These are phyloP conservation scores for Patiria pectinifera DNA, from an alignment of 53 echinoderm and acorn worm genomes.

Conservation along the genomic window DNA sequence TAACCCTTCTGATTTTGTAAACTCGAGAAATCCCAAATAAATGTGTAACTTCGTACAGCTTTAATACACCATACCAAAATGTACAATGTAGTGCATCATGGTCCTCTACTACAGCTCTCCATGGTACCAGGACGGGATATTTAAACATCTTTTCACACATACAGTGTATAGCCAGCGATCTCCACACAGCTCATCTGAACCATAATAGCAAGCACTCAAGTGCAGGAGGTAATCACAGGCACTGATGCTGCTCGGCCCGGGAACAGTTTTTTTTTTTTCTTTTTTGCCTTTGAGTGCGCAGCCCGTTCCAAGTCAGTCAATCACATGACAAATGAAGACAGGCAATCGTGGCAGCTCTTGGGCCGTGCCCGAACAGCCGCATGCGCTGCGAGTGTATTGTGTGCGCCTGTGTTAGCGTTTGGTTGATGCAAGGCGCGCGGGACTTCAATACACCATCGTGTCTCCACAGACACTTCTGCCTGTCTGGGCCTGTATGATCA, in stretches of 20 bases:
- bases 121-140: slow-evolving; percentile 2
- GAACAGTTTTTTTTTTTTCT: neutral
- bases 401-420: neutral
- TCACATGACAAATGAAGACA: slow-evolving; percentile 66
- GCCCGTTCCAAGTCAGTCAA: slow-evolving; percentile 64
- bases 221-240: slow-evolving; percentile 33
- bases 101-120: neutral
- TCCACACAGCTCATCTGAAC: slow-evolving; percentile 24
- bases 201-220: slow-evolving; percentile 39
- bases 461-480: slow-evolving; percentile 60
- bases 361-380: neutral
- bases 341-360: slow-evolving; percentile 58
- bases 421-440: slow-evolving; percentile 35
- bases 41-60: too few relatives aligned
- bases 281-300: slow-evolving; percentile 30
- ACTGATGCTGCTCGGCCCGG: slow-evolving; percentile 36
- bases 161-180: slow-evolving; percentile 24
- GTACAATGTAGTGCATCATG: neutral
- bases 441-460: slow-evolving; percentile 59
- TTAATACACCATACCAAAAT: neutral
- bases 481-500: slow-evolving; percentile 55
- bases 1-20: too few relatives aligned
- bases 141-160: slow-evolving; percentile 64
- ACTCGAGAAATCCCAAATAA: too few relatives aligned
- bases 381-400: neutral